Evolutionary conservation across 2,113 vertebrate genomes (phyloP), one percentile per base, ranked within the genome.

Genomic region (Hippocampus guttulatus): DNA sequence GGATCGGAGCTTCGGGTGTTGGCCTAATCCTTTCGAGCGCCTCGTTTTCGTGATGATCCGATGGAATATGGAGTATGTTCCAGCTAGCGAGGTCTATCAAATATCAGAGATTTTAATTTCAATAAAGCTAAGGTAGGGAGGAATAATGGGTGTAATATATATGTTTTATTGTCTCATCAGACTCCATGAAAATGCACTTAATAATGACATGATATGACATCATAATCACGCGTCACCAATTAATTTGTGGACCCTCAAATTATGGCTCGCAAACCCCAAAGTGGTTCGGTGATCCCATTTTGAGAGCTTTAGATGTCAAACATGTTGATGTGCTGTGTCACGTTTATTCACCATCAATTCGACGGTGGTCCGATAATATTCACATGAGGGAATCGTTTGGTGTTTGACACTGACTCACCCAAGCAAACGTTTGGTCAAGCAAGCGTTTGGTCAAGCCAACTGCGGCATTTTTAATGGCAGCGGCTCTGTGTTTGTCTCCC

Each of bases 381-480:
- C 68, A 73, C 30, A 69, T 47, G 51, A 23, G 69, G 68, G 72
- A 73, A 80, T 77, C 81, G 68, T 85, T 81, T 73, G 70, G 68
- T 84, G 33, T 78, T 73, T 83, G 78, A 68, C 82, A 76, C 78
- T 68, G 45, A 55, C 73, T 77, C 79, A 78, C 76, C 81, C 57
- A 12, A 11, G 5, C 38, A 23, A 30, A 38, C 7, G 77, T 57
- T 33, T 33, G 33, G 33, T 33, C 55, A 10, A 83, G 72, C 76
- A 80, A 88, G 84, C 85, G 89, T 86, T 91, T 90, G 89, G 82
- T 81, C 78, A 73, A 77, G 83, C 80, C 83, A 89, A 86, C 71
- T 81, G 84, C 84, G 75, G 81, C 79, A 86, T 83, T 82, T 77
- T 80, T 72, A 71, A 78, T 86, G 75, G 65, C 80, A 71, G 49